These are phyloP conservation scores for Sebastes wilsoni DNA, from an alignment of 2,797 vertebrate species.

Conservation along the genomic window DNA sequence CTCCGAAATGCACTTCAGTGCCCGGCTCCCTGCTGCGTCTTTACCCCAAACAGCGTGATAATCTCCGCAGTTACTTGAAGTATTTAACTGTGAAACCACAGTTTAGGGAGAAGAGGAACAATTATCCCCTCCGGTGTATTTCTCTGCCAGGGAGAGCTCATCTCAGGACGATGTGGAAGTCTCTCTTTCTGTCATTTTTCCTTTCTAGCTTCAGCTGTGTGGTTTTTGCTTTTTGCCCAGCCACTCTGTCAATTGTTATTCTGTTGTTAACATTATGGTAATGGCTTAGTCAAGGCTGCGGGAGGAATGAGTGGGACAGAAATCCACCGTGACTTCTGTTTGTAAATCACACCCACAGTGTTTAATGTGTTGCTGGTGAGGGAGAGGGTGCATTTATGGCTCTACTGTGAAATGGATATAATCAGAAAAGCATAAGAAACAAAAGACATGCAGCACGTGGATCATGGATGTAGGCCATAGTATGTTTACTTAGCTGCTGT, in stretches of 20 bases:
- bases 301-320: constrained; percentile 35
- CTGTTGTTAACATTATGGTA: constrained; percentile 25
- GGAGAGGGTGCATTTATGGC: neutral
- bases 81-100: constrained; percentile 23
- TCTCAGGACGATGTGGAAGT: constrained; percentile 1
- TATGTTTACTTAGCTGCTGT: neutral
- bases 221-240: neutral
- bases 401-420: constrained; percentile 1
- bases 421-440: neutral
- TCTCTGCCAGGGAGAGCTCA: neutral
- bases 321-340: constrained; percentile 44
- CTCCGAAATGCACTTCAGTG: neutral
- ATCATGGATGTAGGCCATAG: neutral
- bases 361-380: constrained; percentile 6
- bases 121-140: constrained; percentile 6
- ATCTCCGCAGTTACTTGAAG: constrained; percentile 28
- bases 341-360: constrained; percentile 41
- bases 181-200: neutral
- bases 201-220: neutral
- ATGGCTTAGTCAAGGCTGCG: constrained; percentile 38
- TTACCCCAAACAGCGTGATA: neutral
- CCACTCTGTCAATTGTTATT: constrained; percentile 16
- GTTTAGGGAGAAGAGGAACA: constrained; percentile 7
- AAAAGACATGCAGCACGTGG: neutral
- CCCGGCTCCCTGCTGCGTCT: constrained; percentile 15